Conservation (phyloP, 2,113 vertebrate genomes). For the Cinclus cinclus region DNA sequence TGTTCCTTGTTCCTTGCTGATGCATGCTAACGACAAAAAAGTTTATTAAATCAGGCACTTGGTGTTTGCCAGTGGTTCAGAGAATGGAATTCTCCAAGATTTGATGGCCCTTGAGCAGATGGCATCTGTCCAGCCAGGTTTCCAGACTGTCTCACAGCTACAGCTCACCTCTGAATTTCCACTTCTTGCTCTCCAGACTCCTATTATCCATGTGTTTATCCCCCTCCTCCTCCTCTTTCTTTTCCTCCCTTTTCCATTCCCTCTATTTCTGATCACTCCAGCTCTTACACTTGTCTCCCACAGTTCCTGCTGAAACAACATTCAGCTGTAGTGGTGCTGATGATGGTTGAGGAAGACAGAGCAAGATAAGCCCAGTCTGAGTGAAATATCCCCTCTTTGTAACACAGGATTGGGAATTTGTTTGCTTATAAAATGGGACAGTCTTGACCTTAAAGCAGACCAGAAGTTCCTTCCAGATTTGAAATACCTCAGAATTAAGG, state of each 20-base stretch:
- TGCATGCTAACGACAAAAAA: neutral
- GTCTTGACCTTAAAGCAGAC: neutral
- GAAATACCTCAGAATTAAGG: neutral
- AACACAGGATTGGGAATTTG: neutral
- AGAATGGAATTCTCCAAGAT: neutral
- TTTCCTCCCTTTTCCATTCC: neutral
- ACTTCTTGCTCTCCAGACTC: neutral
- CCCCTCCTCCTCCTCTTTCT: neutral
- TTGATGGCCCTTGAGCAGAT: neutral
- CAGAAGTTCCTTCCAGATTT: neutral
- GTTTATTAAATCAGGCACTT: neutral
- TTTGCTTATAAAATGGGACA: neutral
- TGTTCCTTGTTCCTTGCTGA: neutral
- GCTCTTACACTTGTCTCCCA: neutral
- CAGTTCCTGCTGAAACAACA: neutral
- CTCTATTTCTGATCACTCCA: neutral
- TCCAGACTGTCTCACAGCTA: neutral
- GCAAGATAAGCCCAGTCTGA: neutral
- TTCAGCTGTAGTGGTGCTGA: neutral
- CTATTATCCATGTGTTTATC: fast-evolving
- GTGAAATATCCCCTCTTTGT: conserved; percentile 13
- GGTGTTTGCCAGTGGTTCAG: neutral
- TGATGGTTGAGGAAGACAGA: neutral
- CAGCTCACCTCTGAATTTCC: neutral
- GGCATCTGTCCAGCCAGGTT: neutral